Conservation (phyloP, 2,888 invertebrate species). For the Mantis religiosa region DNA sequence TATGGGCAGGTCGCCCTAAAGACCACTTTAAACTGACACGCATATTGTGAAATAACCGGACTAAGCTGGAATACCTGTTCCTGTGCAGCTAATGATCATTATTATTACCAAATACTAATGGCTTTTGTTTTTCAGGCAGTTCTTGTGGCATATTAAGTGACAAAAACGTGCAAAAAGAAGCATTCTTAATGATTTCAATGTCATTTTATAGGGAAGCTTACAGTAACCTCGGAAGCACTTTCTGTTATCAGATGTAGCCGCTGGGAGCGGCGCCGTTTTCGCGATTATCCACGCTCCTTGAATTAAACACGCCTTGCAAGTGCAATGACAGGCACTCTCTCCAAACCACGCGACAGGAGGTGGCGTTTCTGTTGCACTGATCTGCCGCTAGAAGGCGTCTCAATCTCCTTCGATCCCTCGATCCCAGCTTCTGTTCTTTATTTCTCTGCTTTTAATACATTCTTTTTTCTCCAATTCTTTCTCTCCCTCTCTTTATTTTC, state of each 20-base stretch:
- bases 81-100: neutral
- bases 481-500: no score
- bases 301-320: neutral
- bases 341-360: neutral
- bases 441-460: no score
- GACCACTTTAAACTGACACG: neutral
- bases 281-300: neutral
- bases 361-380: neutral
- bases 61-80: neutral
- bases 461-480: no score
- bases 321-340: neutral
- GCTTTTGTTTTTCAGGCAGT: neutral
- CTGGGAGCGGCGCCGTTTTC: neutral
- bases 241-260: neutral
- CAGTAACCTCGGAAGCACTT: neutral
- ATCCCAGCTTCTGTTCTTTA: no score
- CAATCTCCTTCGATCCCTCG: neutral
- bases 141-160: neutral
- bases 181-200: neutral
- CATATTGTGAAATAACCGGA: neutral
- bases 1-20: neutral
- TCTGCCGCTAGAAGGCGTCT: neutral
- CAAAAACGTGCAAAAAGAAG: neutral
- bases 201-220: neutral
- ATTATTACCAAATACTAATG: neutral